phyloP scores from a whole-genome alignment of 64 coral and sea anemone species.

The Montipora sp. region DNA sequence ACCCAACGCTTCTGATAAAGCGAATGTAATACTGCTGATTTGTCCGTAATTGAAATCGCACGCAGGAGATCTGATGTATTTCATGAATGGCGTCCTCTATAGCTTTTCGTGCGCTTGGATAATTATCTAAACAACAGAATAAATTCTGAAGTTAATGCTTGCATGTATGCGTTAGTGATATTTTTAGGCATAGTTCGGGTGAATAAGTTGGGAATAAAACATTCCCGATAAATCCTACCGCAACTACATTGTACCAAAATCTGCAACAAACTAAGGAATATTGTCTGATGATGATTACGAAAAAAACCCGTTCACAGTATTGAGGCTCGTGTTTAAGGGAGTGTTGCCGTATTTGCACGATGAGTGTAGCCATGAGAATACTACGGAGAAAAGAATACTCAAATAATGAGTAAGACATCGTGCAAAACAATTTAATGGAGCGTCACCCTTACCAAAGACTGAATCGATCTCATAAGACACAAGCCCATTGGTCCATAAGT shows the following conservation, averaged over 20 bases:
- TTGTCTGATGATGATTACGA: no score
- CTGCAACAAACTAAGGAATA: no score
- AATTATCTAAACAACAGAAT: slow-evolving; percentile 24
- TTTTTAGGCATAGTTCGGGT: no score
- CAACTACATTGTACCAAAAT: no score
- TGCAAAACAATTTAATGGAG: no score
- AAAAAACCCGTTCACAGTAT: no score
- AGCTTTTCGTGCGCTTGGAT: slow-evolving; percentile 20
- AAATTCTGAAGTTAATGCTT: background rate
- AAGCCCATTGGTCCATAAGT: slow-evolving; percentile 68
- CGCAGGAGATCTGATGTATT: slow-evolving; percentile 68
- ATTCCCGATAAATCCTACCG: no score
- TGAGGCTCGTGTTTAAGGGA: no score
- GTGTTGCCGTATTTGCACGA: no score
- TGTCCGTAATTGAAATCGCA: slow-evolving; percentile 64
- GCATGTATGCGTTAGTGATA: background rate
- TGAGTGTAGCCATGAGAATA: no score
- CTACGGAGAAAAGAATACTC: no score
- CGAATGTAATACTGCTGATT: slow-evolving; percentile 57
- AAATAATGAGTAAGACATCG: background rate
- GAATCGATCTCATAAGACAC: slow-evolving; percentile 80
- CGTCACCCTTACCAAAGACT: slow-evolving; percentile 62
- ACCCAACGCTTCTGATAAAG: slow-evolving; percentile 72
- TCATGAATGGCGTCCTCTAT: slow-evolving; percentile 71
- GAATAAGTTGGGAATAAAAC: no score